phyloP scores from a whole-genome alignment of 2,113 vertebrate genomes.

The Paradoxurus hermaphroditus region DNA sequence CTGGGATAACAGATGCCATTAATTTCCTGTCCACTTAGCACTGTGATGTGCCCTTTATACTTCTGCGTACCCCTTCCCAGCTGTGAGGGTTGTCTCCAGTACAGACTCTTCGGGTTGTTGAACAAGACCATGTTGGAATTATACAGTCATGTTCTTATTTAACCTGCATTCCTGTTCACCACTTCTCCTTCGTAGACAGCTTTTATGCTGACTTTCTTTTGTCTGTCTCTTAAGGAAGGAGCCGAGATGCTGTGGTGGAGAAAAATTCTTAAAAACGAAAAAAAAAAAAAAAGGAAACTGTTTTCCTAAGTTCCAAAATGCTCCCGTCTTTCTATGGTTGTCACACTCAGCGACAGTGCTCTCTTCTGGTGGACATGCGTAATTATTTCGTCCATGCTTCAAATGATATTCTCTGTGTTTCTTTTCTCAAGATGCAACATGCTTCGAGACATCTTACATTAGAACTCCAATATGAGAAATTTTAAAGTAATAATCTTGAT shows the following conservation, averaged over 20 bases:
- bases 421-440: not conserved
- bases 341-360: not conserved
- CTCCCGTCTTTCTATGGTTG: not conserved
- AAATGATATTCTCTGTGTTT: not conserved
- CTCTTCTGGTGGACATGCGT: not conserved
- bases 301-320: not conserved
- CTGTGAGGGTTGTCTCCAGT: not conserved
- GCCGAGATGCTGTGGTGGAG: not conserved
- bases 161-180: not conserved
- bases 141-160: not conserved
- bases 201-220: not conserved
- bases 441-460: not conserved
- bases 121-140: not conserved
- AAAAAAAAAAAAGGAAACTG: not conserved
- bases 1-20: not conserved
- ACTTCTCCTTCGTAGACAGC: not conserved
- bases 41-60: not conserved
- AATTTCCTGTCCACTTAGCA: not conserved
- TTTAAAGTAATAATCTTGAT: not conserved
- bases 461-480: not conserved
- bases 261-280: not conserved
- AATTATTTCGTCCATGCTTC: not conserved
- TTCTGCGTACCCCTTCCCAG: not conserved
- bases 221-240: not conserved
- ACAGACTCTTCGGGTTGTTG: not conserved